These are phyloP conservation scores for Pyrrhosoma nymphula DNA, from an alignment of 2,888 invertebrate species.

Conservation along the genomic window DNA sequence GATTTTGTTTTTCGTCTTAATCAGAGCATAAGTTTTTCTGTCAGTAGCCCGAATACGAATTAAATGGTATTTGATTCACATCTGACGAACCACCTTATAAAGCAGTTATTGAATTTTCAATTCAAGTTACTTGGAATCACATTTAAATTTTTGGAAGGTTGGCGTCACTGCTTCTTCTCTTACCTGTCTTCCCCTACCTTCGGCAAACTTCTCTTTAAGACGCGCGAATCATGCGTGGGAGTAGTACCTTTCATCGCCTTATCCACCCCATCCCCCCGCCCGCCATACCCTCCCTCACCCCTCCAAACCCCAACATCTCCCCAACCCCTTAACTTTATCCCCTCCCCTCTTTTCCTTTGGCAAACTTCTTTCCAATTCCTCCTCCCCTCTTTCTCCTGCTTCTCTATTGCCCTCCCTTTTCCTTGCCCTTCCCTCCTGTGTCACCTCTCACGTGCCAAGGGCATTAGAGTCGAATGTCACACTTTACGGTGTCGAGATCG, in stretches of 20 bases:
- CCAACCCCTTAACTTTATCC: not conserved
- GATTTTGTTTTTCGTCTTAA: too few relatives aligned
- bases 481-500: slow-evolving; percentile 43
- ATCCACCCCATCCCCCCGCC: not conserved
- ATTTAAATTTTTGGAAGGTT: not conserved
- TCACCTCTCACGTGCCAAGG: slow-evolving; percentile 50
- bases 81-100: too few relatives aligned
- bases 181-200: not conserved
- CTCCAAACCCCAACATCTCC: not conserved
- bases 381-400: not conserved
- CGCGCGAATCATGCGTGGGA: not conserved
- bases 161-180: not conserved
- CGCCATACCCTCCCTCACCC: not conserved
- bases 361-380: not conserved
- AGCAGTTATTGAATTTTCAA: too few relatives aligned
- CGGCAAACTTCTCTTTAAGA: not conserved
- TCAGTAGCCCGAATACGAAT: too few relatives aligned
- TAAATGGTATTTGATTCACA: too few relatives aligned
- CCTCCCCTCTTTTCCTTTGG: not conserved
- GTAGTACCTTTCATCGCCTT: not conserved
- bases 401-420: not conserved
- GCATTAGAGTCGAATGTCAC: slow-evolving; percentile 50
- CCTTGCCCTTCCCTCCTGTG: not conserved
- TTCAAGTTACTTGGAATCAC: too few relatives aligned
- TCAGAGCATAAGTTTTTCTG: too few relatives aligned